Evolutionary conservation across 2,113 vertebrate genomes (phyloP).

Genomic region (Callopanchax toddi): DNA sequence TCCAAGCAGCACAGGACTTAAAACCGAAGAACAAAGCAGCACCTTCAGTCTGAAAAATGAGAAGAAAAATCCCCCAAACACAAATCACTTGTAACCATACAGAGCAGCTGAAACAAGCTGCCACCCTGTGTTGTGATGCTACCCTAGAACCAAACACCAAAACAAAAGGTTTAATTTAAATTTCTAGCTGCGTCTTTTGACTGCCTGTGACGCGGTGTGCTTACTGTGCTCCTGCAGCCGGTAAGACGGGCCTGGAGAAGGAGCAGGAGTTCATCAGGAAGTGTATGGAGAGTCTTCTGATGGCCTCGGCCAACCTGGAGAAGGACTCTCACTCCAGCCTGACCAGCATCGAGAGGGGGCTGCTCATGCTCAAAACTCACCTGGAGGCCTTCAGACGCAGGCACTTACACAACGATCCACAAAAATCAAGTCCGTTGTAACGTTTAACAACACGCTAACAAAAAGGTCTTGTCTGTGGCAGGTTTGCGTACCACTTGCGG

Average conservation of each 20-base stretch:
- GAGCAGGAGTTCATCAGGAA: conserved; percentile 99
- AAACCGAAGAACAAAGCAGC: too few relatives aligned
- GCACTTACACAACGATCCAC: conserved; percentile 58
- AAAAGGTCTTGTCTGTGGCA: conserved; percentile 49
- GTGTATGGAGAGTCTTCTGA: conserved; percentile 99
- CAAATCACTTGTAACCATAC: too few relatives aligned
- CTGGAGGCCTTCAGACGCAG: conserved; percentile 97
- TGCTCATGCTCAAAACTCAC: conserved; percentile 98
- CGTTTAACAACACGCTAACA: too few relatives aligned
- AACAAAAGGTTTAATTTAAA: too few relatives aligned
- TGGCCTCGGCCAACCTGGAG: conserved; percentile 95
- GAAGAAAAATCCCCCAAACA: too few relatives aligned
- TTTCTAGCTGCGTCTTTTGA: neutral
- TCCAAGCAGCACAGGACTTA: too few relatives aligned
- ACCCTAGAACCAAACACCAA: too few relatives aligned
- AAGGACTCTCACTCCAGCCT: conserved; percentile 93
- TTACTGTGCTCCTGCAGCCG: conserved; percentile 69
- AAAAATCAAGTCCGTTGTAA: too few relatives aligned
- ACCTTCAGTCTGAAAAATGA: too few relatives aligned
- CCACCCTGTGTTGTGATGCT: too few relatives aligned
- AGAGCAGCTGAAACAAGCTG: too few relatives aligned
- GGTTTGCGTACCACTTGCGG: conserved; percentile 97
- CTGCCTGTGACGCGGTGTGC: too few relatives aligned
- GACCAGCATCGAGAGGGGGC: conserved; percentile 96
- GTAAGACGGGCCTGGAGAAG: conserved; percentile 97